Evolutionary conservation across 2,797 vertebrate species (phyloP).

Genomic region (Neosilurus hyrtlii): DNA sequence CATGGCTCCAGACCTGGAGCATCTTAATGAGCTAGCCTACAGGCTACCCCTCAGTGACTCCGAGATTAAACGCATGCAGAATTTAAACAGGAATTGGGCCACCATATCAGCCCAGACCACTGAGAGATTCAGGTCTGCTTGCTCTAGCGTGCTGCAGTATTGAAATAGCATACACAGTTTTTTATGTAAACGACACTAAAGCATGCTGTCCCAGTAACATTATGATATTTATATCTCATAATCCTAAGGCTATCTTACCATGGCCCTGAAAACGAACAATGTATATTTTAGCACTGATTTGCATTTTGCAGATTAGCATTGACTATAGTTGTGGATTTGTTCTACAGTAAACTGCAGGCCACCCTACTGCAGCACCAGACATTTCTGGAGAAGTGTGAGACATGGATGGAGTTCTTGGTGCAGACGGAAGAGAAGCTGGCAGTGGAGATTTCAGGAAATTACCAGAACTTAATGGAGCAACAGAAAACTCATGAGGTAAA

Average conservation of each 20-base stretch:
- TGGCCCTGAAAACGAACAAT: neutral
- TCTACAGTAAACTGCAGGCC: constrained; percentile 88
- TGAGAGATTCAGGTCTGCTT: constrained; percentile 88
- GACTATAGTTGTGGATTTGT: neutral
- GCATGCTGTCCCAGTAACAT: neutral
- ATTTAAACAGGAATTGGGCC: constrained; percentile 88
- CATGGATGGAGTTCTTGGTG: constrained; percentile 96
- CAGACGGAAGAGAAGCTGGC: constrained; percentile 90
- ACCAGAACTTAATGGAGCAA: constrained; percentile 88
- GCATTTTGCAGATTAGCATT: too few relatives aligned
- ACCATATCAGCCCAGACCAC: constrained; percentile 85
- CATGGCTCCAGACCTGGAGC: constrained; percentile 86
- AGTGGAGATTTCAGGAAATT: constrained; percentile 91
- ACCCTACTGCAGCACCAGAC: constrained; percentile 90
- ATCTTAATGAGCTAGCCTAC: constrained; percentile 89
- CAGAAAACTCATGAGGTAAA: constrained; percentile 91
- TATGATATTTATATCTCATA: neutral
- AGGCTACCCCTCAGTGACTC: constrained; percentile 87
- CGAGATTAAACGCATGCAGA: constrained; percentile 91
- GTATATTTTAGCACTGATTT: neutral
- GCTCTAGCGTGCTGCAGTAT: neutral
- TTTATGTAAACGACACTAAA: neutral
- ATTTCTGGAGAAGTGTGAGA: constrained; percentile 96
- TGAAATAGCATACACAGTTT: neutral
- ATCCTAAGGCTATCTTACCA: neutral